A percentile compares a stretch with the other conserved stretches of the same genome.
These are phyloP conservation scores for Rhinatrema bivittatum DNA, from an alignment of 2,797 vertebrate species.

Conservation along the genomic window DNA sequence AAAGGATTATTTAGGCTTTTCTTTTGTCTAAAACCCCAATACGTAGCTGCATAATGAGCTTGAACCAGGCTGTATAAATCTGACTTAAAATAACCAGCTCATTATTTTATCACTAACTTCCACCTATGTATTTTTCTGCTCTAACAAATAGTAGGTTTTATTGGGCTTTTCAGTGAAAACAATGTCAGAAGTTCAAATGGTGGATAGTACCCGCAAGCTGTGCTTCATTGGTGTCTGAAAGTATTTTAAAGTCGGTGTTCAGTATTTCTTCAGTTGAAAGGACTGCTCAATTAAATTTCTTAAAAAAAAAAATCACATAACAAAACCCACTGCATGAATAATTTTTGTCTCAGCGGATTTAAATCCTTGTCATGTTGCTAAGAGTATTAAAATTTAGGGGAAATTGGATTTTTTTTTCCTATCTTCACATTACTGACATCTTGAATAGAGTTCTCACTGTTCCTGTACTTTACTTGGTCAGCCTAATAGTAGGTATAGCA, in stretches of 20 bases:
- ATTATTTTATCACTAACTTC: no score
- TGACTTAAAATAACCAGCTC: no score
- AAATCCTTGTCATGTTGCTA: conserved; percentile 21
- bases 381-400: background rate
- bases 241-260: conserved; percentile 16
- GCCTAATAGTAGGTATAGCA: conserved; percentile 22
- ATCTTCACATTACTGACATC: conserved; percentile 13
- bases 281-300: conserved; percentile 19
- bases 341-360: conserved; percentile 10
- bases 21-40: no score
- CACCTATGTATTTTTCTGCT: no score
- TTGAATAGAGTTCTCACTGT: conserved; percentile 5
- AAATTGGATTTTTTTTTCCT: conserved; percentile 22
- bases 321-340: conserved; percentile 11
- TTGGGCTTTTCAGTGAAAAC: conserved; percentile 20
- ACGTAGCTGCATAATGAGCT: no score
- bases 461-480: conserved; percentile 34
- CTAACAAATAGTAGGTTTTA: conserved; percentile 3
- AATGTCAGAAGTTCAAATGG: conserved; percentile 19
- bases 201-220: conserved; percentile 7
- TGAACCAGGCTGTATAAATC: no score
- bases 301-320: no score
- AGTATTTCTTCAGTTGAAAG: conserved; percentile 31
- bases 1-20: no score
- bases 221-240: conserved; percentile 19